Percentiles rank a stretch among this genome's conserved stretches.
Evolutionary conservation across 2,888 invertebrate species (phyloP).

Genomic region (Gymnosoma rotundatum): DNA sequence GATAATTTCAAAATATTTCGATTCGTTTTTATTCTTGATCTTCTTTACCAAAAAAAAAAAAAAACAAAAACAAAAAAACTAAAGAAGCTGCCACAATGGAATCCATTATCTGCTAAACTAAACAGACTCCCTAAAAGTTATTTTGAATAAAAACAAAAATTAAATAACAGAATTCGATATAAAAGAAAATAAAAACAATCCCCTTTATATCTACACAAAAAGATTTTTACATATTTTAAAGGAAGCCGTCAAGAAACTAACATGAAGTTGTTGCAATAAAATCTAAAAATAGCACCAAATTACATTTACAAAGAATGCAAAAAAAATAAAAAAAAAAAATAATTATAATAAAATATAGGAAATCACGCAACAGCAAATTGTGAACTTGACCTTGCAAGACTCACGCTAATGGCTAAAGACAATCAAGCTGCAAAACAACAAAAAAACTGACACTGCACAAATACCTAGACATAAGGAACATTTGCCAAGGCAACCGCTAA

Average conservation of each 20-base stretch:
- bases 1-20: too few relatives aligned
- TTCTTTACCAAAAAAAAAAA: neutral
- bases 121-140: slow-evolving; percentile 24
- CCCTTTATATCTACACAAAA: slow-evolving; percentile 4
- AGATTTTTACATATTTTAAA: slow-evolving; percentile 2
- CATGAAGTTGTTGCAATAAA: slow-evolving; percentile 26
- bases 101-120: neutral
- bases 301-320: slow-evolving; percentile 18
- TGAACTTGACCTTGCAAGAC: slow-evolving; percentile 65
- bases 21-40: neutral
- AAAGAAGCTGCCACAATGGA: neutral
- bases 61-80: too few relatives aligned
- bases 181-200: neutral
- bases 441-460: neutral
- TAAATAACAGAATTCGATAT: too few relatives aligned
- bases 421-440: slow-evolving; percentile 14
- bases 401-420: slow-evolving; percentile 43
- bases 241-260: neutral
- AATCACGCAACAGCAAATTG: slow-evolving; percentile 66
- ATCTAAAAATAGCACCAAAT: slow-evolving; percentile 51
- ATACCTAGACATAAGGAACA: slow-evolving; percentile 53
- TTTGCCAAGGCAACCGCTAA: slow-evolving; percentile 70
- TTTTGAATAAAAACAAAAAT: neutral
- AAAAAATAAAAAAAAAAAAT: slow-evolving; percentile 13
- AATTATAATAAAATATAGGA: neutral